Base-by-base conservation (phyloP, 1,140 invertebrate species). In the Formica exsecta region DNA sequence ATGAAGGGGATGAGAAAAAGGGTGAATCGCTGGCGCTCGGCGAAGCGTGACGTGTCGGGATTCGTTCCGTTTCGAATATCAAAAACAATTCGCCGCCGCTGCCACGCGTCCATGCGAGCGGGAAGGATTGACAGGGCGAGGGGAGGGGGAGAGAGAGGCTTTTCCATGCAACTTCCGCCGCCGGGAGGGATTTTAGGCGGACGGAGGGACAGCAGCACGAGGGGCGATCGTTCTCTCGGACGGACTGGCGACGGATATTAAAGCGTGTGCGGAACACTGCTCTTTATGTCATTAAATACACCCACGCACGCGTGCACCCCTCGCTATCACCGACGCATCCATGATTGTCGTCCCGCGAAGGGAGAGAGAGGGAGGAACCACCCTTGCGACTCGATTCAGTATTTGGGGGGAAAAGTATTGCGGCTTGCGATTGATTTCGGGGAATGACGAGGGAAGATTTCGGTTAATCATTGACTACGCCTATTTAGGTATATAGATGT, bases 11-110 rank as follows among this genome's bases (percentile, higher is more conserved):
- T 22, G 66, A 22, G 51, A 41, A 36, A 77, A 74, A 73, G 79
- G 71, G 44, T 61, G 65, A 86, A 71, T 48, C 32, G 71, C 62
- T 76, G n/a, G 41, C 70, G 85, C 66, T 84, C 91, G 77, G n/a
- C 85, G 86, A 88, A 87, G 89, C 88, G 84, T 81, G 51, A 85
- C 65, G 81, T 64, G 32, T 61, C 25, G 51, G 54, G 86, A 90
- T 92, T 92, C 90, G 91, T 93, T 93, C 90, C 91, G 89, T 91
- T 92, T 91, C 92, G 85, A 92, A 92, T 93, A 93, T 92, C 91
- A 92, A 93, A 93, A 93, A 93, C 92, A 92, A 93, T 93, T 91
- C 86, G 65, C 68, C 90, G 54, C 57, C 81, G 81, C 85, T 70
- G 88, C 85, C 89, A 86, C 87, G 86, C 88, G 85, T 59, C 90